Evolutionary conservation across 2,888 invertebrate genomes (phyloP), one percentile per base, ranked within the genome.

Genomic region (Oscheius sp.): DNA sequence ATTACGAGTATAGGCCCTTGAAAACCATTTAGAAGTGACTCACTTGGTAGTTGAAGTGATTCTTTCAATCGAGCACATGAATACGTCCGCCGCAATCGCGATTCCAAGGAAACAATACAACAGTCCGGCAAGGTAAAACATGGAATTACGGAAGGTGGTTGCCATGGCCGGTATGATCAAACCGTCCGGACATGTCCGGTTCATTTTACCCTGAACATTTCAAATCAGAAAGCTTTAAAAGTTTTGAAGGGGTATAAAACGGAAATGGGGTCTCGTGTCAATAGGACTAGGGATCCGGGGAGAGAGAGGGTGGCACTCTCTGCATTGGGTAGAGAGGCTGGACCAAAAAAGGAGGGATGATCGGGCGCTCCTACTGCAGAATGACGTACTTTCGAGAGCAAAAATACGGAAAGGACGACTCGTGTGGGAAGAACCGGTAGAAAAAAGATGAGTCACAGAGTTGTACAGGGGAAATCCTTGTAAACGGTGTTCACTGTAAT

Each of bases 31-130:
- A 29, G 32, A 58, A 21, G 53, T 53, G 21, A 66, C 66, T 51
- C 53, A 53, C 66, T 53, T 77, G 0, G 80, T 83, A 11, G 78
- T 78, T 72, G 80, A 79, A 32, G 92, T 92, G 82, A 92, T 92
- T 80, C 90, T 91, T 85, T 92, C 92, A 73, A 92, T 92, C 73
- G 92, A 88, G 75, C 91, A 91, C 92, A 92, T 92, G 87, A 92
- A 92, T 73, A 92, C 90, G 83, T 92, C 92, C n/a, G 92, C 92
- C 32, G 92, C 90, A 80, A 92, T 92, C 74, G 92, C 91, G 9
- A 92, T 82, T 76, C 92, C 92, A 82, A 92, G 87, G 87, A 92
- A 92, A 84, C 91, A 91, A 89, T 92, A 92, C 13, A 92, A 83
- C 1, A 92, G 89, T 5, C 90, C 91, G 13, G 90, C 57, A 9